Evolutionary conservation across 2,888 invertebrate species (phyloP).

Genomic region (Beris chalybata): DNA sequence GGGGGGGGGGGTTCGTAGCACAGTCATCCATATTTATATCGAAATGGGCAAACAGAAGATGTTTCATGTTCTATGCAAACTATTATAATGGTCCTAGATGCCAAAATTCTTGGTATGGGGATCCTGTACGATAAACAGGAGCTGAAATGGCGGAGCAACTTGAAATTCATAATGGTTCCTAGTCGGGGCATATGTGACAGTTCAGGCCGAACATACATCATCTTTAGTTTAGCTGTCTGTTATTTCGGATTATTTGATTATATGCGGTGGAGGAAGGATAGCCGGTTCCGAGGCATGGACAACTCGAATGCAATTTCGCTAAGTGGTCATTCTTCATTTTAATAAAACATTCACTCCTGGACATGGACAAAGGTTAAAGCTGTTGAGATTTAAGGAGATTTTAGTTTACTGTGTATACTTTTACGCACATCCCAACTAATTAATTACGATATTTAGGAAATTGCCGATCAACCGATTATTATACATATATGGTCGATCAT

Average conservation of each 20-base stretch:
- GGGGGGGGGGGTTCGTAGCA: no score
- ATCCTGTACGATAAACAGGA: no score
- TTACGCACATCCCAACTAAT: no score
- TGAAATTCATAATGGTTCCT: conserved; percentile 7
- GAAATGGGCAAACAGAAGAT: conserved; percentile 8
- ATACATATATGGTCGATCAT: no score
- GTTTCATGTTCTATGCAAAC: conserved; percentile 9
- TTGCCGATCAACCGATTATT: no score
- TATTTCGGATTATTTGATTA: conserved; percentile 32
- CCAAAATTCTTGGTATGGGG: no score
- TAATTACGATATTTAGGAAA: no score
- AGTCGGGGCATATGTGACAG: conserved; percentile 32
- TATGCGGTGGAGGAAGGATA: conserved; percentile 17
- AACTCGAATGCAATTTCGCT: conserved; percentile 53
- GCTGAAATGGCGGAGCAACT: neutral
- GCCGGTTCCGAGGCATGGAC: neutral
- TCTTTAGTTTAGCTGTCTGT: conserved; percentile 30
- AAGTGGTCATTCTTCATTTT: conserved; percentile 58
- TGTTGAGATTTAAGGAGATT: conserved; percentile 1
- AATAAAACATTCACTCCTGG: conserved; percentile 39
- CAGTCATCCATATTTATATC: conserved; percentile 9
- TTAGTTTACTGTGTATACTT: no score
- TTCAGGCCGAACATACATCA: conserved; percentile 32
- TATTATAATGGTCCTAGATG: neutral
- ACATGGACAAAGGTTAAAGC: conserved; percentile 24